Evolutionary conservation across 1,140 invertebrate genomes (phyloP), one percentile per base, ranked within the genome.

Genomic region (Ptiloglossa arizonensis): DNA sequence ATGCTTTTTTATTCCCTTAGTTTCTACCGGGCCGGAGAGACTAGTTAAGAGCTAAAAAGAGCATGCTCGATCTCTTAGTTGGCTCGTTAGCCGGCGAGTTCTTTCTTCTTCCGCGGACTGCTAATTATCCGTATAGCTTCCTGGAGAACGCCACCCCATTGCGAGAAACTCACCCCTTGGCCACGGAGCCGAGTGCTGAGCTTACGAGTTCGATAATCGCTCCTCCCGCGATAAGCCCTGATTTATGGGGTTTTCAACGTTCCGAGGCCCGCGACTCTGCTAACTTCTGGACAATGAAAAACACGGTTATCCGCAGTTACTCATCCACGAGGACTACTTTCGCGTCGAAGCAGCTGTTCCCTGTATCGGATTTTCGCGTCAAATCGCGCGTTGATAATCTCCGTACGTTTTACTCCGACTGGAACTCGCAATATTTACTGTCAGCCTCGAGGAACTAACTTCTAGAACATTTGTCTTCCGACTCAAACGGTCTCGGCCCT

Each of bases 71-170:
- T 74, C 63, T 67, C 62, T 74, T 67, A 54, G 72, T 67, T 67
- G 48, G 72, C 48, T 83, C 74, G 70, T 86, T 83, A 83, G 59
- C 27, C 46, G 5, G 38, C n/a, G n/a, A 38, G 22, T 78, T 68
- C 66, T 73, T 86, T 86, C 76, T 60, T 66, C 27, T 79, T 77
- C 63, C 63, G 59, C 48, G 68, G 50, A 64, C 59, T 81, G 74
- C 81, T 86, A 86, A 86, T 86, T 79, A 86, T 83, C 83, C 67
- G 50, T 72, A 62, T 52, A 50, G 44, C n/a, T 46, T 72, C 32
- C 57, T 27, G 15, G 57, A 66, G 72, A 74, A 24, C 24, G 24
- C 24, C 38, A 22, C 15, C 63, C 29, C n/a, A 35, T 19, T 24
- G 24, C 5, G 9, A 17, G 11, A 29, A n/a, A 32, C 13, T n/a